Evolutionary conservation across 1,140 invertebrate genomes (phyloP).

Genomic region (Drosophila melanogaster): Release_6_plus_ISO1_MT NC_004354.4:19471001-19471500

Average conservation of each 20-base stretch:
- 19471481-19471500: constrained; percentile 1
- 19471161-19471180: neutral
- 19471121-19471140: constrained; percentile 8
- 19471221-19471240: constrained; percentile 3
- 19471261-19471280: neutral
- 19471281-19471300: too few relatives aligned
- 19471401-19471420: constrained; percentile 16
- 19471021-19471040: constrained; percentile 14
- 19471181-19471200: neutral
- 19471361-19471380: neutral
- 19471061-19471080: constrained; percentile 9
- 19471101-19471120: constrained; percentile 1
- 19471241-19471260: constrained; percentile 8
- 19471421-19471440: constrained; percentile 35
- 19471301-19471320: too few relatives aligned
- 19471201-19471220: constrained; percentile 14
- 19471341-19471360: constrained; percentile 6
- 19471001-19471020: constrained; percentile 5
- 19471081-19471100: constrained; percentile 9
- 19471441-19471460: neutral
- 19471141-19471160: neutral
- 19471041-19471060: neutral
- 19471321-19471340: constrained; percentile 12
- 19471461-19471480: neutral
- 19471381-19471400: too few relatives aligned